These are phyloP conservation scores for Lycopodina hypogea DNA, from an alignment of 37 sponge, comb jelly and placozoan species.

Conservation along the genomic window DNA sequence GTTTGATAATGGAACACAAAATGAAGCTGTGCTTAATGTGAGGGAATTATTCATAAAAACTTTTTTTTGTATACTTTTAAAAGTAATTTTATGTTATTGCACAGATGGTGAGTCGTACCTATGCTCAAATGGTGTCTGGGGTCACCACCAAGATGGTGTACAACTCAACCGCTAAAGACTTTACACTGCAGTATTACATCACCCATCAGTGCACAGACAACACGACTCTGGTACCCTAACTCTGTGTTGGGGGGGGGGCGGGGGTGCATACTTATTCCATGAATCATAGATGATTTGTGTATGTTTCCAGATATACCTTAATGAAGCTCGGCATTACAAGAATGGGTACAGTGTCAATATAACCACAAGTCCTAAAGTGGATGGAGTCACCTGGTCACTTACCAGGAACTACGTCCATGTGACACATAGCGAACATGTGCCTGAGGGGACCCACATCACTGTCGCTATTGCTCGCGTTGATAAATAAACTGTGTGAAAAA, in stretches of 20 bases:
- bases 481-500: too few relatives aligned
- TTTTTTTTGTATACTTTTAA: too few relatives aligned
- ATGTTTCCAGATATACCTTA: conserved; percentile 67
- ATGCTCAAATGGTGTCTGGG: conserved; percentile 79
- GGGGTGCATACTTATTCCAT: too few relatives aligned
- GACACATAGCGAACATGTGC: conserved; percentile 17
- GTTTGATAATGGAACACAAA: conserved; percentile 60
- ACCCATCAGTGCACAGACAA: conserved; percentile 25
- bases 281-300: neutral
- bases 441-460: conserved; percentile 28
- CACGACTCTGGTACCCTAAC: conserved; percentile 68
- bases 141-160: conserved; percentile 50
- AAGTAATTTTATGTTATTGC: neutral
- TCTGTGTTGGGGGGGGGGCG: too few relatives aligned
- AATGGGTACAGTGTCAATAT: conserved; percentile 55
- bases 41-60: too few relatives aligned
- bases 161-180: conserved; percentile 41
- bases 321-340: conserved; percentile 61
- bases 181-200: conserved; percentile 47
- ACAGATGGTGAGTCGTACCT: conserved; percentile 71
- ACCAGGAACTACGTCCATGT: conserved; percentile 32
- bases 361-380: conserved; percentile 18
- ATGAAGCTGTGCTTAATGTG: conserved; percentile 39
- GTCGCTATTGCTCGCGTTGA: conserved; percentile 28
- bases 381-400: conserved; percentile 30